A percentile compares a stretch with the other conserved stretches of the same genome.
Conservation (phyloP, 2,888 invertebrate genomes). For the Agriotes lineatus region DNA sequence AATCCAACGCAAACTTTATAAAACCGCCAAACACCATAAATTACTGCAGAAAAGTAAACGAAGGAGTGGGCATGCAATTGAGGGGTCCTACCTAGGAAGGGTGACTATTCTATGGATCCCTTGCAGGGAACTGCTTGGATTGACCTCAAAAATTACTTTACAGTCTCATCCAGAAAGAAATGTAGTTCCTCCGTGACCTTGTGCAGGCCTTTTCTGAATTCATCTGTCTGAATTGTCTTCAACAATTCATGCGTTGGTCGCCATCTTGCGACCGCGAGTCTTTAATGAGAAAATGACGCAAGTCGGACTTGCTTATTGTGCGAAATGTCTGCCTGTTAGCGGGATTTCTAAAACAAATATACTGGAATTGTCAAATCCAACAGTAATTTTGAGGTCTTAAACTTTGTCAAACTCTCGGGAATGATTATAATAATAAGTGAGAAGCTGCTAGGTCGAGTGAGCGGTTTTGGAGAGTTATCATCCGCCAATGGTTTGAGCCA, state of each 20-base stretch:
- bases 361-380: slow-evolving; percentile 67
- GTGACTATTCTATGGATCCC: slow-evolving; percentile 61
- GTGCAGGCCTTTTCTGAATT: slow-evolving; percentile 65
- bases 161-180: slow-evolving; percentile 68
- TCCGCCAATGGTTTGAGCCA: slow-evolving; percentile 2
- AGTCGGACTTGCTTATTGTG: slow-evolving; percentile 33
- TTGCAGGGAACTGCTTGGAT: slow-evolving; percentile 59
- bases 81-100: slow-evolving; percentile 65
- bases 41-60: slow-evolving; percentile 49
- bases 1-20: slow-evolving; percentile 54
- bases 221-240: slow-evolving; percentile 66
- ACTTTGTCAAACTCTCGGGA: slow-evolving; percentile 59
- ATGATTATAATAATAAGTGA: slow-evolving; percentile 49
- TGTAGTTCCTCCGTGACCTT: slow-evolving; percentile 65
- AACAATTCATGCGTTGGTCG: slow-evolving; percentile 62
- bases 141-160: slow-evolving; percentile 68
- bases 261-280: slow-evolving; percentile 37
- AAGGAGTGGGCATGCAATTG: slow-evolving; percentile 56
- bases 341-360: slow-evolving; percentile 31
- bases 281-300: slow-evolving; percentile 31
- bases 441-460: slow-evolving; percentile 21
- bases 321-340: slow-evolving; percentile 27
- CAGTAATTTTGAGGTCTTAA: slow-evolving; percentile 67
- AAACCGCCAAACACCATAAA: slow-evolving; percentile 62
- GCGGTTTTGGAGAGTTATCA: not conserved